Evolutionary conservation across 2,888 invertebrate species (phyloP), one percentile per base, ranked within the genome.

Genomic region (Eutolmus rufibarbis): DNA sequence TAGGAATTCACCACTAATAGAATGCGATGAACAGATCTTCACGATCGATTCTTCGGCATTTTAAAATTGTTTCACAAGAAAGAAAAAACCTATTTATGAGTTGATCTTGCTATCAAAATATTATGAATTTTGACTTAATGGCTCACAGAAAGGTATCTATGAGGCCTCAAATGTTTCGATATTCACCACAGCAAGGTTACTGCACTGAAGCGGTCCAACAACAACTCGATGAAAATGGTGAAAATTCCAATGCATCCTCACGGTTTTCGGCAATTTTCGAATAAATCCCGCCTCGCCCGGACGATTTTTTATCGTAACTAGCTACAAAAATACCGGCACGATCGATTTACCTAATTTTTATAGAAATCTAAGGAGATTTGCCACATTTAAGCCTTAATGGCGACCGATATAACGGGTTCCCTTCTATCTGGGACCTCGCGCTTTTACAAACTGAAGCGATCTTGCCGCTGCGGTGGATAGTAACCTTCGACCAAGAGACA

Each of bases 181-280:
- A 57, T 82, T 66, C 82, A 82, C 82, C 82, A 82, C 66, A 37
- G 34, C 34, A 56, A 86, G 77, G 77, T 76, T 56, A 86, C 86
- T 77, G 77, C 86, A 86, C 78, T 56, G 77, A 78, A 86, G 57
- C 66, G 77, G 66, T 43, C 77, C 78, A 78, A 86, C 78, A 86
- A 86, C 78, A 86, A 86, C 78, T 78, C 40, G 57, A 43, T 40
- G 57, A 86, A 78, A 79, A 78, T 86, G 86, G 86, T 86, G 86
- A 78, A 86, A 78, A 86, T 86, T 86, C 86, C 86, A 86, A 46
- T 85, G 85, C 74, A 85, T 85, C 82, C n/a, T 66, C 82, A 82
- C 34, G 5, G 16, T 66, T 51, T 51, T 81, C 7, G 31, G 28
- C 14, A 31, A 31, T 34, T 56, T 81, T 16, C 23, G 81, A 23